Percentiles rank a stretch among this genome's conserved stretches.
Conservation (phyloP, 1,140 invertebrate genomes). For the Rhizoglyphus robini region DNA sequence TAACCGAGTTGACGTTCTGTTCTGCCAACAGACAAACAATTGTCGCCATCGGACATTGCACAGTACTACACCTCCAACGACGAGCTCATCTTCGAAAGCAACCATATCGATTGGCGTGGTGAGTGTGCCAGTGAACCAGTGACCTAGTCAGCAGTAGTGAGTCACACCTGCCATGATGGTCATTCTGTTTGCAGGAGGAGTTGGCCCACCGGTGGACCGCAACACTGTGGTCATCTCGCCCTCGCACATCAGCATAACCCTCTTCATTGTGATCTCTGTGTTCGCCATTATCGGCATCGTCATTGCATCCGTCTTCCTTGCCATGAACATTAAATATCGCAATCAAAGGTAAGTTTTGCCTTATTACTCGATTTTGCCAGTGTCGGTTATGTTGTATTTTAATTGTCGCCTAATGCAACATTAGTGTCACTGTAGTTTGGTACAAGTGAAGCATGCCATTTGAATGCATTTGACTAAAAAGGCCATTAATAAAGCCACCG, state of each 20-base stretch:
- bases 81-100: background rate
- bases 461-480: background rate
- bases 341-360: constrained; percentile 80
- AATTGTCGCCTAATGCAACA: no score
- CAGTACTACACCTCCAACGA: constrained; percentile 1
- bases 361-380: no score
- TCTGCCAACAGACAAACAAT: background rate
- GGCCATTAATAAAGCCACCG: background rate
- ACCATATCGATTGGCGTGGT: constrained; percentile 16
- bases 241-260: constrained; percentile 73
- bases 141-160: background rate
- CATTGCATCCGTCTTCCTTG: constrained; percentile 80
- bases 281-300: constrained; percentile 79
- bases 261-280: constrained; percentile 68
- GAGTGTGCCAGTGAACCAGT: no score
- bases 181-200: background rate
- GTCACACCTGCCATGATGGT: background rate
- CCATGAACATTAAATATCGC: constrained; percentile 86
- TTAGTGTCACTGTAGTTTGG: no score
- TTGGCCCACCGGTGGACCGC: constrained; percentile 69
- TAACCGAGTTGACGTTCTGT: no score
- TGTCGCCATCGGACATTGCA: background rate
- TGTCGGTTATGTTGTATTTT: no score
- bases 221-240: constrained; percentile 68
- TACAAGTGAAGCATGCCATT: no score